phyloP scores from a whole-genome alignment of 2,113 vertebrate genomes.

The Motacilla alba region DNA sequence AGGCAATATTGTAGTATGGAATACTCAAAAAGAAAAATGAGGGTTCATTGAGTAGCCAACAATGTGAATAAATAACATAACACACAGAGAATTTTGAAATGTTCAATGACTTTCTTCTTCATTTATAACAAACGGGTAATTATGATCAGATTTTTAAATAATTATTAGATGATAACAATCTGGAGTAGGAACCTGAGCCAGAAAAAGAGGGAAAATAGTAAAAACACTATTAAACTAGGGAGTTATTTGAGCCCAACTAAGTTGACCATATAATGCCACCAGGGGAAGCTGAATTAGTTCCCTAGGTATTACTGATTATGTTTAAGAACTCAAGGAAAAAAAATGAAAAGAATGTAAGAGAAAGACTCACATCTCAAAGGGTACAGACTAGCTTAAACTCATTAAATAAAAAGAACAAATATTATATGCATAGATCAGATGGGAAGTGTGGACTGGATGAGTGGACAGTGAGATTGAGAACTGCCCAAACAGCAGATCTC shows the following conservation, averaged over 20 bases:
- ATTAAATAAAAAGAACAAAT: not conserved
- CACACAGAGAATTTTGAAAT: not conserved
- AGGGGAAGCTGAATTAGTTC: not conserved
- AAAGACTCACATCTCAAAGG: not conserved
- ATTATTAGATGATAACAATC: not conserved
- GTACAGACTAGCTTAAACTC: not conserved
- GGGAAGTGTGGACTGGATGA: not conserved
- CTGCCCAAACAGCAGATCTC: fast-evolving
- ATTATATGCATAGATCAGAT: not conserved
- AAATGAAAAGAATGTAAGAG: not conserved
- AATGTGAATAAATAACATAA: not conserved
- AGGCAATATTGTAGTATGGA: not conserved
- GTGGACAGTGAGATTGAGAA: not conserved
- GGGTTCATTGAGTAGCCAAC: not conserved
- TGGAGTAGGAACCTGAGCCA: not conserved
- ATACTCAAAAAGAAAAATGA: not conserved
- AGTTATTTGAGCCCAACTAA: not conserved
- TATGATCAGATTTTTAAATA: not conserved
- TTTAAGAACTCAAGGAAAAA: not conserved
- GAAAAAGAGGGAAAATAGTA: not conserved
- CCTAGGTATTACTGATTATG: not conserved
- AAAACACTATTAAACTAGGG: not conserved
- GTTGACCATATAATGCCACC: not conserved
- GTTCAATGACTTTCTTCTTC: not conserved
- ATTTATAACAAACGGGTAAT: not conserved